phyloP scores from a whole-genome alignment of 2,888 invertebrate species.

The Sinhomidia bicolor region DNA sequence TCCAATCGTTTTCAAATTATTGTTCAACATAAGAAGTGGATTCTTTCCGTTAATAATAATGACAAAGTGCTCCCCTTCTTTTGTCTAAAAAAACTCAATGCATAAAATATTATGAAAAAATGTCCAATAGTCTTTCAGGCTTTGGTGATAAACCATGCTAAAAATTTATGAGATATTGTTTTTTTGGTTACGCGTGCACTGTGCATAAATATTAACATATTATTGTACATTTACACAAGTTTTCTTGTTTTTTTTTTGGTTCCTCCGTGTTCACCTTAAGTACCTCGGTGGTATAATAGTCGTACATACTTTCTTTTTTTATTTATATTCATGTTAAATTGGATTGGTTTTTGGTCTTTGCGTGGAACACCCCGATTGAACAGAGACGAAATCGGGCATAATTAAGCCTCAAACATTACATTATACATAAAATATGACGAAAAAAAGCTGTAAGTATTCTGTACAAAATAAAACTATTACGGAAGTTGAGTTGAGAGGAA shows the following conservation, averaged over 20 bases:
- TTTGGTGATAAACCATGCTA: conserved; percentile 32
- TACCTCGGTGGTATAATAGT: conserved; percentile 26
- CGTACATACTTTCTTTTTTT: conserved; percentile 28
- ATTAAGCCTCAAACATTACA: not conserved
- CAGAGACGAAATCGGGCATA: not conserved
- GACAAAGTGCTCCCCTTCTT: no score
- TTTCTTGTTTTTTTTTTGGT: not conserved
- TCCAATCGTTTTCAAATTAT: no score
- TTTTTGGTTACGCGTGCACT: conserved; percentile 36
- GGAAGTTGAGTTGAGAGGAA: conserved; percentile 10
- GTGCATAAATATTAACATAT: not conserved
- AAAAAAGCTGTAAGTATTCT: not conserved
- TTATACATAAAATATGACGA: not conserved
- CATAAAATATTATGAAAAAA: conserved; percentile 47
- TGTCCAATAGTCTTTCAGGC: conserved; percentile 19
- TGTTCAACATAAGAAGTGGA: no score
- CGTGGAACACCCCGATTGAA: conserved; percentile 31
- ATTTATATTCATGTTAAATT: conserved; percentile 59
- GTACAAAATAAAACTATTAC: conserved; percentile 10
- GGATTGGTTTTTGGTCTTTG: conserved; percentile 55
- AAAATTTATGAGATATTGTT: conserved; percentile 53
- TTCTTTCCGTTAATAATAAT: no score
- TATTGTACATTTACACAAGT: conserved; percentile 32
- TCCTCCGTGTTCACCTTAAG: not conserved
- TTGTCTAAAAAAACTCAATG: conserved; percentile 15